Percentiles rank a stretch among this genome's conserved stretches.
These are phyloP conservation scores for Clinocottus analis DNA, from an alignment of 2,113 vertebrate genomes.

Conservation along the genomic window DNA sequence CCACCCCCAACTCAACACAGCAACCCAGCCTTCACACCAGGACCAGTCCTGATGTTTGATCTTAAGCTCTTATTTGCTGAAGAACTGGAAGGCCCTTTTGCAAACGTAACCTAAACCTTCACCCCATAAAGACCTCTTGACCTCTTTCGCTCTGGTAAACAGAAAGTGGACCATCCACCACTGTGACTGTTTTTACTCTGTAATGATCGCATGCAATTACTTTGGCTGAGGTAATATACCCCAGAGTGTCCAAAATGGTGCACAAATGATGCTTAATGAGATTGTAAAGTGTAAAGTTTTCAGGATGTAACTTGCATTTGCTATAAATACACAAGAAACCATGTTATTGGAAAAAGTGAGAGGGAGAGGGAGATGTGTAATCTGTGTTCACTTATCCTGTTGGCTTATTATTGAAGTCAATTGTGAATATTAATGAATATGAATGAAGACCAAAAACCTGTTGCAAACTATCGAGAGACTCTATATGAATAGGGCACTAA, in stretches of 20 bases:
- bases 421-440: neutral
- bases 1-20: conserved; percentile 39
- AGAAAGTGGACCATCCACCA: conserved; percentile 49
- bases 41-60: conserved; percentile 76
- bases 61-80: conserved; percentile 76
- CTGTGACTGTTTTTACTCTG: conserved; percentile 29
- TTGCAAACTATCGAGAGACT: neutral
- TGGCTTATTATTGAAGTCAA: neutral
- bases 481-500: neutral
- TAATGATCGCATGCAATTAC: conserved; percentile 56
- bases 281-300: conserved; percentile 59
- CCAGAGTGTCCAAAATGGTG: conserved; percentile 40
- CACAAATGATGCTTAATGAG: conserved; percentile 59
- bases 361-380: conserved; percentile 1
- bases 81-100: conserved; percentile 67
- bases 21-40: conserved; percentile 52
- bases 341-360: neutral
- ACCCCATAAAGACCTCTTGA: conserved; percentile 63
- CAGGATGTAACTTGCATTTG: conserved; percentile 12
- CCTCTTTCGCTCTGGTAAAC: conserved; percentile 56
- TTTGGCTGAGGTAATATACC: conserved; percentile 60
- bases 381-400: neutral
- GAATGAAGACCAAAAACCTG: neutral
- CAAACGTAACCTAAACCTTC: conserved; percentile 76
- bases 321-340: conserved; percentile 22